Conservation (phyloP, 2,797 vertebrate species). For the Alcedo atthis region DNA sequence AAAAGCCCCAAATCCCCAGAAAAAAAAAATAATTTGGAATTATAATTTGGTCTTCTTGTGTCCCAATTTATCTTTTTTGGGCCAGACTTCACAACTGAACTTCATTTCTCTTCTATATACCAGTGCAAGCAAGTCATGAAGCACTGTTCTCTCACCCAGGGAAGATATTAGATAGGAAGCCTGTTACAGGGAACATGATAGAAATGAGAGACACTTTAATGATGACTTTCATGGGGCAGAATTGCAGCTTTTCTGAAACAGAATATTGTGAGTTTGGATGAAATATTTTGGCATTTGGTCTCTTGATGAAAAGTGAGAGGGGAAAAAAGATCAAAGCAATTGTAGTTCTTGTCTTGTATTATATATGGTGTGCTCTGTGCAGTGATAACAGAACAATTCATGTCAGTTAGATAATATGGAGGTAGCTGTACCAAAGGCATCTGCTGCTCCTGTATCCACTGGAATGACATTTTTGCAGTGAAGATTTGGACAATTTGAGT, state of each 20-base stretch:
- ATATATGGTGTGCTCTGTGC: not conserved
- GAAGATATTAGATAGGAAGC: not conserved
- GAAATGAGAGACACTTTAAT: not conserved
- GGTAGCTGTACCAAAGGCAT: not conserved
- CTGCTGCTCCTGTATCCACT: not conserved
- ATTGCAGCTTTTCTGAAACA: not conserved
- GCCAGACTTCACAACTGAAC: not conserved
- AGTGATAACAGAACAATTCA: not conserved
- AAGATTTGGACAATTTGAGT: not conserved
- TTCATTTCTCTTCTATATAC: not conserved
- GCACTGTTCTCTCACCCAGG: not conserved
- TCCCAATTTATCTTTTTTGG: not conserved
- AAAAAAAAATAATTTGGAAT: not conserved
- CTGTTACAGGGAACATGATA: not conserved
- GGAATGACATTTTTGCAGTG: not conserved
- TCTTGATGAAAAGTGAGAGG: not conserved
- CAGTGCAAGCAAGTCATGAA: not conserved
- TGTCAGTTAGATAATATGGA: not conserved
- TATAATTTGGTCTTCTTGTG: not conserved
- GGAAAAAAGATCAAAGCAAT: not conserved
- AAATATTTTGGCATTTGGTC: not conserved
- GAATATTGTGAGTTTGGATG: not conserved
- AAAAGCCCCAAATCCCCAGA: not conserved
- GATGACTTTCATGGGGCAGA: not conserved
- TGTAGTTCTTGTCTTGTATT: not conserved